phyloP scores from a whole-genome alignment of 2,888 invertebrate species.

The Drosophila dives region DNA sequence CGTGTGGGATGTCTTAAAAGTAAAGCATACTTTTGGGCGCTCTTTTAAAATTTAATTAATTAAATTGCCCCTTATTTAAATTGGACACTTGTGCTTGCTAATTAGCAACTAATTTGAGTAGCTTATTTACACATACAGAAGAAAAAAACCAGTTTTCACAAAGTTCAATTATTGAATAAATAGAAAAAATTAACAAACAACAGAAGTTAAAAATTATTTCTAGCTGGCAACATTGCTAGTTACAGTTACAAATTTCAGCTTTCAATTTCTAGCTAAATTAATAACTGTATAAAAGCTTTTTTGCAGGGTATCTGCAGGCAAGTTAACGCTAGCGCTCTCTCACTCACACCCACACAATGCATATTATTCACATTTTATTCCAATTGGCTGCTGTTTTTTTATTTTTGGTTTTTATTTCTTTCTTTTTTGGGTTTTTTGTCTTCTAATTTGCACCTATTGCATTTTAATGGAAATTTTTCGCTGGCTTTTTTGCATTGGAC shows the following conservation, averaged over 20 bases:
- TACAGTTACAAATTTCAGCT: neutral
- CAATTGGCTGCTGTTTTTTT: conserved; percentile 14
- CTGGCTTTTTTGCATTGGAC: conserved; percentile 68
- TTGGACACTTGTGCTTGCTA: neutral
- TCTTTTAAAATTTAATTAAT: neutral
- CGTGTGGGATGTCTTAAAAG: neutral
- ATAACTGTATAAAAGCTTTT: neutral
- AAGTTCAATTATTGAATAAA: neutral
- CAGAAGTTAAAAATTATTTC: neutral
- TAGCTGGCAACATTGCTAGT: neutral
- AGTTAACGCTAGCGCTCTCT: neutral
- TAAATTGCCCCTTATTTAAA: neutral
- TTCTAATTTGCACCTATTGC: conserved; percentile 77
- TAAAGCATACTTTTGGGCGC: conserved; percentile 21
- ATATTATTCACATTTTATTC: conserved; percentile 34
- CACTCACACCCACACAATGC: neutral
- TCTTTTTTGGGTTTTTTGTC: conserved; percentile 44
- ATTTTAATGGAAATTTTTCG: conserved; percentile 72
- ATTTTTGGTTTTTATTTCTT: neutral
- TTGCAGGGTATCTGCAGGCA: conserved; percentile 4
- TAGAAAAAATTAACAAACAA: neutral
- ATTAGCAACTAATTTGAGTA: neutral
- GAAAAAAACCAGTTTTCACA: neutral
- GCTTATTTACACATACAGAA: neutral
- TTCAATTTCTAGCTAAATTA: neutral